Conservation (phyloP, 1,140 invertebrate species). For the Panonychus citri region DNA sequence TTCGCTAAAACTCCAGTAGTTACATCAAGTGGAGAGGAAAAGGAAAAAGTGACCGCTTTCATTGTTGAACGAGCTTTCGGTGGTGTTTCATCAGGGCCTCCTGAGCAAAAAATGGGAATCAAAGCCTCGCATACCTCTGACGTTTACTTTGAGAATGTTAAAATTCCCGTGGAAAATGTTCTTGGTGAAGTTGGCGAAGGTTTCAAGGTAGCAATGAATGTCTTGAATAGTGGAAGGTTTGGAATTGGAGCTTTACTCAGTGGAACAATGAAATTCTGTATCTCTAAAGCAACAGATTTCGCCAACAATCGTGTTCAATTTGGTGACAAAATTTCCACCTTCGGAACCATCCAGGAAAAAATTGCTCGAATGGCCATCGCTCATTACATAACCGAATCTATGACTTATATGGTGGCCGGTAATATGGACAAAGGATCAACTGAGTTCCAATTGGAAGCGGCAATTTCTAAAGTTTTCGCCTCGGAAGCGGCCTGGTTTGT, state of each 20-base stretch:
- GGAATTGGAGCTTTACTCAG: conserved; percentile 84
- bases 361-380: conserved; percentile 69
- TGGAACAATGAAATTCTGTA: conserved; percentile 73
- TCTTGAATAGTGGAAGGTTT: conserved; percentile 94
- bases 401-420: conserved; percentile 70
- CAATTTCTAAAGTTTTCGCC: conserved; percentile 84
- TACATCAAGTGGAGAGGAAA: conserved; percentile 29
- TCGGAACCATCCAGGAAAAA: conserved; percentile 77
- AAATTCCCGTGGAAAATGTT: conserved; percentile 81
- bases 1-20: conserved; percentile 46
- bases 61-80: conserved; percentile 88
- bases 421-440: conserved; percentile 34
- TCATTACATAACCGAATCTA: conserved; percentile 84
- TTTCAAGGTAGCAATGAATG: conserved; percentile 98
- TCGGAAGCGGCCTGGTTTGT: conserved; percentile 75
- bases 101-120: conserved; percentile 99
- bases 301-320: conserved; percentile 74
- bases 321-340: conserved; percentile 58
- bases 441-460: conserved; percentile 66
- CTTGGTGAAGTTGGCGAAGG: conserved; percentile 83
- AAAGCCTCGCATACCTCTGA: conserved; percentile 92
- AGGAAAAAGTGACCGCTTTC: conserved; percentile 68
- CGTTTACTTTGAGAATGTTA: conserved; percentile 87
- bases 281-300: conserved; percentile 69
- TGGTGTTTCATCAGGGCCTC: conserved; percentile 72